Evolutionary conservation across 2,888 invertebrate genomes (phyloP), one percentile per base, ranked within the genome.

Genomic region (Sarcophaga rosellei): DNA sequence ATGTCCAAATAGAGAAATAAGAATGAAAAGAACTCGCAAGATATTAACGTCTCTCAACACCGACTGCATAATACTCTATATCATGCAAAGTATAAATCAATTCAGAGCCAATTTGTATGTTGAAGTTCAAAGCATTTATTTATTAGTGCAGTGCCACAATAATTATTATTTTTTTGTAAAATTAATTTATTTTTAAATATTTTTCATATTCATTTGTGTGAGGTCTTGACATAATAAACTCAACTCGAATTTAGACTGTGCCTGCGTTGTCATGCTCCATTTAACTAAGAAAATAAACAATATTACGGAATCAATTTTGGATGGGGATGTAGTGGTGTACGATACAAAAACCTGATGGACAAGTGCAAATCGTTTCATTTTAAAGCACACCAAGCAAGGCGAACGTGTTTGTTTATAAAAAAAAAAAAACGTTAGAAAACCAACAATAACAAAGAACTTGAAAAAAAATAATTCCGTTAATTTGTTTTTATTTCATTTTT

Each of bases 381-480:
- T 76, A 61, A 63, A 66, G 5, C 21, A 53, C 53, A 76, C 69
- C n/a, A n/a, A 74, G 65, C 82, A 63, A 76, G 72, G 66, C 20
- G 12, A 35, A 35, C 81, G 61, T 62, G 53, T 63, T 53, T 20
- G 25, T 62, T 21, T 57, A 68, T 4, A 21, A 11, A 4, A 61
- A 59, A 61, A 21, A 11, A 4, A 61, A 59, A 61, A 75, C 47
- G 62, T 45, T 69, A 59, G 53, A 69, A 62, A 65, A 53, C 53
- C 4, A 53, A 53, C 12, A 79, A 78, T 20, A 21, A 53, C 15
- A 35, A 23, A 75, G 65, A 89, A 88, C 88, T 87, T 86, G 88
- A 88, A 88, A 85, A 85, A 85, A 86, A 85, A 85, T 88, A 89
- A 89, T 88, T 88, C 91, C 91, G 91, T 91, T 91, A 91, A 90